A percentile compares a stretch with the other conserved stretches of the same genome.
Conservation (phyloP, 2,113 vertebrate genomes). For the Pedionomus torquatus region DNA sequence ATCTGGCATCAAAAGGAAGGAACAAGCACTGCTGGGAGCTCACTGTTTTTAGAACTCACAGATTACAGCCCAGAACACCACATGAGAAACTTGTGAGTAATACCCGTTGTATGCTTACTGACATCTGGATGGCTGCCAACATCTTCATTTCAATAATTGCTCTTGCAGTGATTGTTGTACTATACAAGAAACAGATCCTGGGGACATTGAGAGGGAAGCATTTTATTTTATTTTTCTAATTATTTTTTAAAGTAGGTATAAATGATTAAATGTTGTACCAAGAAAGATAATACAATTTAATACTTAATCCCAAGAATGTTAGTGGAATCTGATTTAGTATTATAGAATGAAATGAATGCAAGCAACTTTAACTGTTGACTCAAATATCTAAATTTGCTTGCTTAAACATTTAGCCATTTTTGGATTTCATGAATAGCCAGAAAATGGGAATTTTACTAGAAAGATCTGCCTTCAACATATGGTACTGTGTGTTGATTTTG, state of each 20-base stretch:
- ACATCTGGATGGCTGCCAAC: constrained; percentile 38
- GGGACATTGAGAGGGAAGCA: not conserved
- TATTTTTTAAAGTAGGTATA: not conserved
- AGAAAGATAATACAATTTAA: not conserved
- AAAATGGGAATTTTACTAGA: not conserved
- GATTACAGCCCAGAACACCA: not conserved
- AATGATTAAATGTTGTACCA: not conserved
- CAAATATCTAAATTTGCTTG: not conserved
- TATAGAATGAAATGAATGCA: not conserved
- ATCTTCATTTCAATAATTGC: constrained; percentile 28
- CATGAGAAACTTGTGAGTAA: constrained; percentile 12
- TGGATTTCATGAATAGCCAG: not conserved
- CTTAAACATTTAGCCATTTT: not conserved
- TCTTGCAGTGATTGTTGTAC: not conserved
- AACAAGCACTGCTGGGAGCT: not conserved
- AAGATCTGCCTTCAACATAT: not conserved
- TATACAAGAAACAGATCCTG: not conserved
- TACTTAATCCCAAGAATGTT: not conserved
- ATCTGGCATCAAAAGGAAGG: constrained; percentile 5
- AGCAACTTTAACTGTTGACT: not conserved
- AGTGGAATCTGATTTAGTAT: not conserved
- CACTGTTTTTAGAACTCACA: not conserved
- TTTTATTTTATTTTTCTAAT: too few relatives aligned
- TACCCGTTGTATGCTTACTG: not conserved
- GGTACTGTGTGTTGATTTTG: not conserved